Conservation (phyloP, 1,140 invertebrate genomes). For the Pachypeltis micranthus region DNA sequence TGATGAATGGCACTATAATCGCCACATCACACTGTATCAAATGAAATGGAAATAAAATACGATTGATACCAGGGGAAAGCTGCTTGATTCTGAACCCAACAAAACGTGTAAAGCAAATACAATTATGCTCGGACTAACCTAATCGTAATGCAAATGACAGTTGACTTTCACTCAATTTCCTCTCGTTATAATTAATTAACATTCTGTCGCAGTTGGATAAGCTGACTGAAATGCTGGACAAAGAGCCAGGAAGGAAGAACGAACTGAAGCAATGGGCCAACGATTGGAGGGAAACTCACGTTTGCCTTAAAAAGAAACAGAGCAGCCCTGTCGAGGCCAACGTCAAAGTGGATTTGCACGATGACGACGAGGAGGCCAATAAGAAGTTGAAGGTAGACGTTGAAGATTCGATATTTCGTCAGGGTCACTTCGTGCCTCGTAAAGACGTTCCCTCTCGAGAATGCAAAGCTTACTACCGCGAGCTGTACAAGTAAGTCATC, state of each 20-base stretch:
- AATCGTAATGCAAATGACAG: background rate
- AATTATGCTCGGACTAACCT: too few species aligned
- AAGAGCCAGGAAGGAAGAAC: conserved; percentile 19
- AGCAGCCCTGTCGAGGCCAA: conserved; percentile 7
- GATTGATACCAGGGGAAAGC: too few species aligned
- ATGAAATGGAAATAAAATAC: too few species aligned
- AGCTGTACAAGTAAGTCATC: conserved; percentile 19
- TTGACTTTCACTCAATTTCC: background rate
- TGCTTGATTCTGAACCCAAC: too few species aligned
- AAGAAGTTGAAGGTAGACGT: conserved; percentile 19
- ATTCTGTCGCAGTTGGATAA: conserved; percentile 10
- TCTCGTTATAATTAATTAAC: too few species aligned
- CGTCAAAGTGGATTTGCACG: conserved; percentile 5
- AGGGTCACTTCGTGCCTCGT: background rate
- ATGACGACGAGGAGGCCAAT: conserved; percentile 16
- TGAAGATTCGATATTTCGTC: background rate
- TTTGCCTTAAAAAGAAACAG: conserved; percentile 10
- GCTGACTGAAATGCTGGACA: conserved; percentile 14
- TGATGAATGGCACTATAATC: background rate
- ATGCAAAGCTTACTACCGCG: conserved; percentile 1
- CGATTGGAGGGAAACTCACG: conserved; percentile 19
- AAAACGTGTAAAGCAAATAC: too few species aligned
- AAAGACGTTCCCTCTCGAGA: background rate
- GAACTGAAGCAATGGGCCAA: conserved; percentile 20
- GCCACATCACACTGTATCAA: too few species aligned